Evolutionary conservation across 2,888 invertebrate species (phyloP).

Genomic region (Harpagoxenus sublaevis): DNA sequence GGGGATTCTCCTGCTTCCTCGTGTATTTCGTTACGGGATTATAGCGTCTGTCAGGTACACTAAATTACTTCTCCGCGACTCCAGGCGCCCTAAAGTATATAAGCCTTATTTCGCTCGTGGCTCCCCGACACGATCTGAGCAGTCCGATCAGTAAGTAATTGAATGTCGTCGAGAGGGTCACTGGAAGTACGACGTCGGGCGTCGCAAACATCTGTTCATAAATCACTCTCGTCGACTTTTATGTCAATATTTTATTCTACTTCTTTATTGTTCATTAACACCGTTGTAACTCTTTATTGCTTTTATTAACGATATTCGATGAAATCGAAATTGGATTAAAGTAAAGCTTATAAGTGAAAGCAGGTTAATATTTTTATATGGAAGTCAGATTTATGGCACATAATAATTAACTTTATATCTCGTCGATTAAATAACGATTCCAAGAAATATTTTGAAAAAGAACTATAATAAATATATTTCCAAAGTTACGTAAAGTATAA

Average conservation of each 20-base stretch:
- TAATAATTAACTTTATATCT: not conserved
- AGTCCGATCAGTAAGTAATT: slow-evolving; percentile 37
- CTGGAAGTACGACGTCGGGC: slow-evolving; percentile 13
- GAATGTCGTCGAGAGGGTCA: slow-evolving; percentile 31
- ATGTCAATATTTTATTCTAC: slow-evolving; percentile 31
- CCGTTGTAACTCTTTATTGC: not conserved
- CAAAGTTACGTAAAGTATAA: not conserved
- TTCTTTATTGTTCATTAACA: slow-evolving; percentile 8
- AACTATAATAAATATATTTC: not conserved
- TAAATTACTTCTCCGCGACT: slow-evolving; percentile 60
- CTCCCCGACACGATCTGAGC: slow-evolving; percentile 23
- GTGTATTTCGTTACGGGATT: slow-evolving; percentile 59
- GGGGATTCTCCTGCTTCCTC: slow-evolving; percentile 22
- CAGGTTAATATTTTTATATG: not conserved
- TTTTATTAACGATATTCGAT: not conserved
- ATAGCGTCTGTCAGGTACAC: slow-evolving; percentile 61
- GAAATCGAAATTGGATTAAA: not conserved
- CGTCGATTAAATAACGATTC: not conserved
- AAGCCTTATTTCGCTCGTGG: slow-evolving; percentile 51
- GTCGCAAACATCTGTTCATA: slow-evolving; percentile 32
- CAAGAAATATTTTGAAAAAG: not conserved
- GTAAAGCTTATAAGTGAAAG: not conserved
- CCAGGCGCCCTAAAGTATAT: slow-evolving; percentile 38
- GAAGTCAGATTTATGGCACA: not conserved
- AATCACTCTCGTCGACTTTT: slow-evolving; percentile 28